phyloP scores from a whole-genome alignment of 2,113 vertebrate species.

The Pseudorhombus dupliciocellatus region DNA sequence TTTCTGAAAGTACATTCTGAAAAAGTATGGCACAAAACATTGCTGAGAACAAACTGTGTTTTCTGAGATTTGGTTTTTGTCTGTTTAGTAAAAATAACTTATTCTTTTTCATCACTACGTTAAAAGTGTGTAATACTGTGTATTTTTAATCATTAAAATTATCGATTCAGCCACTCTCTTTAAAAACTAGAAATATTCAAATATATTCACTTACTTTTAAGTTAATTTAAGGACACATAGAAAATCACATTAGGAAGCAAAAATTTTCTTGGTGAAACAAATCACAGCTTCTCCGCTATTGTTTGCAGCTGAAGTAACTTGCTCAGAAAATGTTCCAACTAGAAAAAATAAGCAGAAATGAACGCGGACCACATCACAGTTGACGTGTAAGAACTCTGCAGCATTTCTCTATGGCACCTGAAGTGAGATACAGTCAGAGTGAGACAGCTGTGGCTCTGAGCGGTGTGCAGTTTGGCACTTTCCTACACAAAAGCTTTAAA shows the following conservation, averaged over 20 bases:
- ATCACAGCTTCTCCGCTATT: constrained; percentile 14
- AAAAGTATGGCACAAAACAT: constrained; percentile 45
- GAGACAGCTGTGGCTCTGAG: constrained; percentile 9
- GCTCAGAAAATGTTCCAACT: constrained; percentile 16
- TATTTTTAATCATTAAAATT: not conserved
- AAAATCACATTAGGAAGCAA: constrained; percentile 28
- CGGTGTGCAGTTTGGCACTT: constrained; percentile 15
- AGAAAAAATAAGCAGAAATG: constrained; percentile 1
- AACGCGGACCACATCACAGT: constrained; percentile 26
- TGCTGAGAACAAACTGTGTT: not conserved
- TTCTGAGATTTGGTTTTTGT: constrained; percentile 43
- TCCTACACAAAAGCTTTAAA: not conserved
- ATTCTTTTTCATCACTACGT: constrained; percentile 9
- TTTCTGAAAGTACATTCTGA: constrained; percentile 40
- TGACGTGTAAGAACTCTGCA: constrained; percentile 31
- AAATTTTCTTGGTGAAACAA: not conserved
- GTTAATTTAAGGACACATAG: constrained; percentile 8
- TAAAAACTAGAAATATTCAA: too few relatives aligned
- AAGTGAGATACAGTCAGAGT: not conserved
- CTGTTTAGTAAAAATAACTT: constrained; percentile 36
- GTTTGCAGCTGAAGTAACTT: not conserved
- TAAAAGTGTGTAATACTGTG: constrained; percentile 30
- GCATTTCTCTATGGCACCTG: constrained; percentile 20
- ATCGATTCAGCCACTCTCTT: too few relatives aligned
- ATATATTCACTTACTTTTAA: not conserved